phyloP scores from a whole-genome alignment of 1,140 invertebrate genomes.

The Rhyacophila brunnea region DNA sequence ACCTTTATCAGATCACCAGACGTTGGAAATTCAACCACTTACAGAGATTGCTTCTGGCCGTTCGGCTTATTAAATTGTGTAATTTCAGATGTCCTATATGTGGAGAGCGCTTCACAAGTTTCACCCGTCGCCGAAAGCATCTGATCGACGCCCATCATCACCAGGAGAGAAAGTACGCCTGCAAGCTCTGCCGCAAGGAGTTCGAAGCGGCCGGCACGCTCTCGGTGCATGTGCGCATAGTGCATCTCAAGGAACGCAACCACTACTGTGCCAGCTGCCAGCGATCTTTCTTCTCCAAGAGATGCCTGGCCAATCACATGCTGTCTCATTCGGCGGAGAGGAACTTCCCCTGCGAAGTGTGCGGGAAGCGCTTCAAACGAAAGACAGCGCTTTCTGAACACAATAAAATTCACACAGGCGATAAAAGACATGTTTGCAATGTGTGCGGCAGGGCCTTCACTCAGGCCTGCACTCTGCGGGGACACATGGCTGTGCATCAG shows the following conservation, averaged over 20 bases:
- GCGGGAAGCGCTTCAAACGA: background rate
- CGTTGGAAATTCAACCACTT: too few relatives aligned
- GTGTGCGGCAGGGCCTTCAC: conserved; percentile 31
- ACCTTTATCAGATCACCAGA: too few relatives aligned
- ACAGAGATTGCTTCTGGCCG: too few relatives aligned
- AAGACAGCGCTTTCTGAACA: background rate
- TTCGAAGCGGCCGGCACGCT: conserved; percentile 6
- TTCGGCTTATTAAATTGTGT: too few relatives aligned
- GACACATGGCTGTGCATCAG: conserved; percentile 39
- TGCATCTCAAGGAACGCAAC: conserved; percentile 19
- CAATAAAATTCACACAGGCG: conserved; percentile 13
- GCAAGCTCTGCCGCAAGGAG: conserved; percentile 12
- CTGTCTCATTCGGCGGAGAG: background rate
- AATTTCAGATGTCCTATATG: background rate
- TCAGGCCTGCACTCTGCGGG: conserved; percentile 48
- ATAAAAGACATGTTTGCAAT: conserved; percentile 15
- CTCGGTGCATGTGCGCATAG: conserved; percentile 8
- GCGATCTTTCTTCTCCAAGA: conserved; percentile 17
- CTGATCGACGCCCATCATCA: background rate
- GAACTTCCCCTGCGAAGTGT: background rate
- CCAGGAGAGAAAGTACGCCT: conserved; percentile 10
- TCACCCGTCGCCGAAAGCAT: background rate
- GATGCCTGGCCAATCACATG: background rate
- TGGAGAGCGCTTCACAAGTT: background rate
- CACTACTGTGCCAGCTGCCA: conserved; percentile 9